These are phyloP conservation scores for Epinephelus malabaricus DNA, from an alignment of 2,797 vertebrate species.

Conservation along the genomic window DNA sequence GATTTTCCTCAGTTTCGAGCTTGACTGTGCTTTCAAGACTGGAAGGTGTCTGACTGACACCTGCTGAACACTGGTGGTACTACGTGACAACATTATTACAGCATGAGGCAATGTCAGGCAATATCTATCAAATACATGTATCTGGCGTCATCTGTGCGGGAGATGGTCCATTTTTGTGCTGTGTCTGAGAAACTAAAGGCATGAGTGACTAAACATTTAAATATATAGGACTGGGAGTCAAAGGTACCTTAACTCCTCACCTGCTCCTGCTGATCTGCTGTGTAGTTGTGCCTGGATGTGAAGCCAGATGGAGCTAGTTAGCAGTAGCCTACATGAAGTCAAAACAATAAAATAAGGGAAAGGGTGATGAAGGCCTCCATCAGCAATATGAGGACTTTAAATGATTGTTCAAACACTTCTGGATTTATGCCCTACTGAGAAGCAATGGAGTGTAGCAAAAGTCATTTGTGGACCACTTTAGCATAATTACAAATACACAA, in stretches of 20 bases:
- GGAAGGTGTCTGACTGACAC: slow-evolving; percentile 43
- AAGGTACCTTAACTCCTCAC: background rate
- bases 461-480: background rate
- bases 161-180: background rate
- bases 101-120: background rate
- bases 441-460: background rate
- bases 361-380: background rate
- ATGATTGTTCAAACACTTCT: background rate
- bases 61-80: slow-evolving; percentile 34
- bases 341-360: background rate
- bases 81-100: background rate
- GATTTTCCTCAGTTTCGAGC: background rate
- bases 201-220: background rate
- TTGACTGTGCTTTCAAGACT: background rate
- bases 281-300: background rate
- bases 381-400: background rate
- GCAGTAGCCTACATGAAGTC: background rate
- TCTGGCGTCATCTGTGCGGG: background rate
- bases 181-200: slow-evolving; percentile 6
- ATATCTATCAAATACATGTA: background rate
- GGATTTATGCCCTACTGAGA: background rate
- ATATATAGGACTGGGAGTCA: background rate
- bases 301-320: background rate
- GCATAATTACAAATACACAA: background rate
- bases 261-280: background rate